Evolutionary conservation across 2,797 vertebrate species (phyloP), one percentile per base, ranked within the genome.

Genomic region (Brachyalestes nurse): DNA sequence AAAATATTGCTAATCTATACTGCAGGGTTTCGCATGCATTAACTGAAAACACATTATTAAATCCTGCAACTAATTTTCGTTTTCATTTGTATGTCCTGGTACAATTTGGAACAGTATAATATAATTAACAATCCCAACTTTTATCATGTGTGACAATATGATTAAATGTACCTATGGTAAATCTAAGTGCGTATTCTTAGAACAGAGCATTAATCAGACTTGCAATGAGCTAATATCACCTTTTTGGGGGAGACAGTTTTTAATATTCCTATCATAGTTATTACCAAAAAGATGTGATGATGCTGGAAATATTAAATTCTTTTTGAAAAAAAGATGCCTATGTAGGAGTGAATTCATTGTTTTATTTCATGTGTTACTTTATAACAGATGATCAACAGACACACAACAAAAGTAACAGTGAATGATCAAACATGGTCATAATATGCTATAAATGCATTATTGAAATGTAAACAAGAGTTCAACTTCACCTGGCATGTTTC

Each of bases 231-330:
- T 88, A 79, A 85, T 88, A 87, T 89, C 80, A 84, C 9, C 16
- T 79, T 60, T 84, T 28, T 4, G 19, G 10, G 55, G 78, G 76
- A 65, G 78, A 78, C 75, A 51, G 77, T 60, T 89, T 89, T 87
- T 83, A 78, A 84, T 86, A 86, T 91, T 93, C 78, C 85, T 88
- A 90, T 86, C 49, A 51, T 87, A 82, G 60, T 90, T 90, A 78
- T 89, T 84, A 84, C 65, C 69, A 51, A 84, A 28, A 84, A 79
- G 58, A 84, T 92, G 78, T 88, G 75, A 87, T 89, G 71, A 84
- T 88, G 38, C 65, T 69, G 75, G 75, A 87, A 86, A 82, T 62
- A 91, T 81, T 85, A 88, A 88, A 88, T 72, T 55, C 85, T 85
- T 89, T 83, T 25, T 38, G 2, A 84, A 86, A 78, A 81, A 81